Conservation (phyloP, 2,113 vertebrate species). For the Stigmatopora argus region DNA sequence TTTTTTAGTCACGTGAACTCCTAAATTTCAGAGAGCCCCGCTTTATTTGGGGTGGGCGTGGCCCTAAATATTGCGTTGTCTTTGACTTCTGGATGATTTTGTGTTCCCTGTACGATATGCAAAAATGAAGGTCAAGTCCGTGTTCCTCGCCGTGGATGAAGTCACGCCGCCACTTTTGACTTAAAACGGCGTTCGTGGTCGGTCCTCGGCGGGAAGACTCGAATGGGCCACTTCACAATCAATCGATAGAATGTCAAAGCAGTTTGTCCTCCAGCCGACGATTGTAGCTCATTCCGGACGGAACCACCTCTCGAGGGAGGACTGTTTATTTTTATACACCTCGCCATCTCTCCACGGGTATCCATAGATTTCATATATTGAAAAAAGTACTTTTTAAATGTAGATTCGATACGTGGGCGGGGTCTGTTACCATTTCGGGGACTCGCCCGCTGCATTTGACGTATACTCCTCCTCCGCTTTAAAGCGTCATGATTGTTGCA, state of each 20-base stretch:
- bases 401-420: background rate
- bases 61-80: background rate
- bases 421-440: conserved; percentile 28
- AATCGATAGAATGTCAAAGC: conserved; percentile 60
- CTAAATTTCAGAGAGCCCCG: background rate
- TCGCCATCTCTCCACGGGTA: conserved; percentile 47
- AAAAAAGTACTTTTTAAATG: background rate
- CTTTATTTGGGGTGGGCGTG: background rate
- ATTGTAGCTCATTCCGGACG: conserved; percentile 60
- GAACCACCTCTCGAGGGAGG: conserved; percentile 24
- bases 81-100: background rate
- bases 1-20: background rate
- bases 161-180: conserved; percentile 13
- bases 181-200: background rate
- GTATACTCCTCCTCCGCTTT: conserved; percentile 2
- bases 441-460: no score
- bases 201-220: conserved; percentile 47
- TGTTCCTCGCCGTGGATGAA: conserved; percentile 21
- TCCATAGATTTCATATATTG: conserved; percentile 27
- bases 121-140: conserved; percentile 34
- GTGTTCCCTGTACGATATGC: conserved; percentile 49
- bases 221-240: conserved; percentile 69
- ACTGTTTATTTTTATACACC: conserved; percentile 50
- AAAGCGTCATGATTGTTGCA: conserved; percentile 7
- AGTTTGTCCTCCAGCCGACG: conserved; percentile 57